Base-by-base conservation (phyloP, 2,888 invertebrate genomes). In the Nomada ferruginata region DNA sequence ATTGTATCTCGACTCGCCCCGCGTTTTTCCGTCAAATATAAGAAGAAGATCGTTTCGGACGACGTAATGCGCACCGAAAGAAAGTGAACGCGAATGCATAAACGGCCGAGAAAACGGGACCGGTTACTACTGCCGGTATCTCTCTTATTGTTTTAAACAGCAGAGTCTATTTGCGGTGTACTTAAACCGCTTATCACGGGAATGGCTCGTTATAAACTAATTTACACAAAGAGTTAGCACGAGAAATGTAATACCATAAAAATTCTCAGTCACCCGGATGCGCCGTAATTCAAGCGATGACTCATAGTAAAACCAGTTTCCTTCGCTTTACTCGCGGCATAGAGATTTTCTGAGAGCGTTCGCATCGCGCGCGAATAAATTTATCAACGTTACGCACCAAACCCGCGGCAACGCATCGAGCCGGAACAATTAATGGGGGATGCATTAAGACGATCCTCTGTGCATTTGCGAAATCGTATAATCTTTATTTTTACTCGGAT, bases 231-330 rank as follows among this genome's bases (percentile, higher is more conserved):
- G 79, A 60, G 64, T 81, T 74, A 65, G 81, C 64, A 73, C 79
- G 80, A 59, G 80, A 64, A 70, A 61, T 59, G 81, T 61, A 79
- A 70, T 70, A 73, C 50, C 70, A 26, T 79, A 79, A 82, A 82
- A 79, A 82, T 75, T 70, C 69, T 36, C 60, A 65, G 74, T 79
- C 74, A 73, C 81, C 74, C 80, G 73, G 81, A 82, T 74, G 69
- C 70, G 26, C 65, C 52, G 79, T 79, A 74, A 79, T 79, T 74
- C 79, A 75, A 26, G 53, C 69, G 74, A 61, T 79, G 81, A 82
- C 74, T 79, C 81, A 75, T 70, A 79, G 79, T 55, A 29, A 79
- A 82, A 82, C 81, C 81, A 79, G 81, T 81, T 81, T 60, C 65
- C 79, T 20, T 52, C 69, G 74, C 65, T 81, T 81, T 79, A 36